phyloP scores from a whole-genome alignment of 2,797 vertebrate species.

The Gambusia yucatana region DNA sequence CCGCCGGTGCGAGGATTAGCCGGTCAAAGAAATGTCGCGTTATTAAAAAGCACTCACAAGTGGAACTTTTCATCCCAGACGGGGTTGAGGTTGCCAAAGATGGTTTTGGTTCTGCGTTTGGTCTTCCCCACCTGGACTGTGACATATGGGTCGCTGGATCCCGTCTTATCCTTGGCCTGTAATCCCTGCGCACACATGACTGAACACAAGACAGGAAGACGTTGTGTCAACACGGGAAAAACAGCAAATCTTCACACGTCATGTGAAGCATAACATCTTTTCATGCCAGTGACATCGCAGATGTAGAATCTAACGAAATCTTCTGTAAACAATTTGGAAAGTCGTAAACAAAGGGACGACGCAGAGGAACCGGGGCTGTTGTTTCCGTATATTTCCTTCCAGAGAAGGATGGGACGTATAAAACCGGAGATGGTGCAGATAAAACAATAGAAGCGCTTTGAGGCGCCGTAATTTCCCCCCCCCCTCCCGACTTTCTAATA shows the following conservation, averaged over 20 bases:
- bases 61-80: conserved; percentile 97
- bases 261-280: not conserved
- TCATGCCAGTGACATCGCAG: not conserved
- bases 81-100: conserved; percentile 98
- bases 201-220: conserved; percentile 61
- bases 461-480: not conserved
- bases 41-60: conserved; percentile 88
- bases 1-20: conserved; percentile 14
- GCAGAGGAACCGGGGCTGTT: not conserved
- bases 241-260: not conserved
- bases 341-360: not conserved
- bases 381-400: not conserved
- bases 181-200: conserved; percentile 97
- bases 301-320: not conserved
- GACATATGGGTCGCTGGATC: conserved; percentile 97
- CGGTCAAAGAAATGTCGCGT: conserved; percentile 5
- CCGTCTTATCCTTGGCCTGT: conserved; percentile 98
- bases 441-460: not conserved
- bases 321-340: not conserved
- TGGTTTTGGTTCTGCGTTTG: conserved; percentile 95
- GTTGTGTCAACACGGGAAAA: not conserved
- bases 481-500: not conserved
- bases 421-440: not conserved
- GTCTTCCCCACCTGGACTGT: conserved; percentile 98
- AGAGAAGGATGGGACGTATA: not conserved